Evolutionary conservation across 1,140 invertebrate species (phyloP).

Genomic region (Daktulosphaira vitifoliae): DNA sequence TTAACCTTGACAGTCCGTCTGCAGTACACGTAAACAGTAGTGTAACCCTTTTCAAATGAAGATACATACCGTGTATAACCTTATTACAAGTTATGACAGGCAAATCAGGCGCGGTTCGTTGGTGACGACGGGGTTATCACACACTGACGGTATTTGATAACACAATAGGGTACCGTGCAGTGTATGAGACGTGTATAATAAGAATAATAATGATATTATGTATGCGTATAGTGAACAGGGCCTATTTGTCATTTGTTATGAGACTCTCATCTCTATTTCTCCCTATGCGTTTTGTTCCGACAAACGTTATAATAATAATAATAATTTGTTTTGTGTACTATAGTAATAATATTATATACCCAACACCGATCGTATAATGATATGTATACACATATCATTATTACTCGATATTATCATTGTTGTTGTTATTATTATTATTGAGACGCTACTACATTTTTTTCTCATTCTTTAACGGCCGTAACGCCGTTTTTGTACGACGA

Average conservation of each 20-base stretch:
- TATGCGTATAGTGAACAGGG: constrained; percentile 17
- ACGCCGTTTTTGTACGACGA: too few relatives aligned
- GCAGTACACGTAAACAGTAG: neutral
- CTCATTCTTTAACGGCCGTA: constrained; percentile 6
- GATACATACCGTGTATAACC: constrained; percentile 29
- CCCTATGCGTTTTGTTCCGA: constrained; percentile 19
- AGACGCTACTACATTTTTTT: neutral
- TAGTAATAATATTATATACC: neutral
- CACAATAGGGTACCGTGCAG: constrained; percentile 15
- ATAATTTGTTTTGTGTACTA: constrained; percentile 24
- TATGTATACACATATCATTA: constrained; percentile 30
- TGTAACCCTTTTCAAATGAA: constrained; percentile 15
- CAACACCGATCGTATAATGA: constrained; percentile 22
- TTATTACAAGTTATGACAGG: constrained; percentile 31
- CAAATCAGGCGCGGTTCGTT: constrained; percentile 24
- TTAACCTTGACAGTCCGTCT: constrained; percentile 25
- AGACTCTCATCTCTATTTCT: neutral
- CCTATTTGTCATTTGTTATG: constrained; percentile 28
- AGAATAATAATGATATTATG: constrained; percentile 13
- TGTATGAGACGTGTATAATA: constrained; percentile 1
- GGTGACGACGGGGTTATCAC: constrained; percentile 5
- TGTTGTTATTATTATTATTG: constrained; percentile 9
- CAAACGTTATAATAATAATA: constrained; percentile 28
- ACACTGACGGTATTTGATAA: constrained; percentile 16
- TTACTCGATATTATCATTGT: constrained; percentile 4